Evolutionary conservation across 2,888 invertebrate genomes (phyloP).

Genomic region (Esperia sulphurella): DNA sequence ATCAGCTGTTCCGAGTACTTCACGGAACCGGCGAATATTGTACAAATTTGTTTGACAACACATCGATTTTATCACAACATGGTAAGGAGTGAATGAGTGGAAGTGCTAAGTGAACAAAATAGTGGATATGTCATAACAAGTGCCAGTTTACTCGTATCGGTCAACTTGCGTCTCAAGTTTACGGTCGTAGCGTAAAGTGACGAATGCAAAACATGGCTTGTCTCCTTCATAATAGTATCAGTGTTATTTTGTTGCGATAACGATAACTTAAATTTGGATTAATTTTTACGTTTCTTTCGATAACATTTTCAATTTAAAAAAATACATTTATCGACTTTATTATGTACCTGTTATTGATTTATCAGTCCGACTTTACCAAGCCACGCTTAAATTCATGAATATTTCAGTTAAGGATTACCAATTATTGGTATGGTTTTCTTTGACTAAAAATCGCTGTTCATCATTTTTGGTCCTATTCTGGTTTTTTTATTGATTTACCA

Average conservation of each 20-base stretch:
- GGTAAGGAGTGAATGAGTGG: slow-evolving; percentile 63
- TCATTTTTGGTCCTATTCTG: no score
- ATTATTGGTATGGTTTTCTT: no score
- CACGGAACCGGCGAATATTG: slow-evolving; percentile 28
- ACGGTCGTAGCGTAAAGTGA: slow-evolving; percentile 7
- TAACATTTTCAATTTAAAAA: no score
- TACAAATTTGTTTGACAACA: slow-evolving; percentile 44
- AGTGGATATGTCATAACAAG: slow-evolving; percentile 44
- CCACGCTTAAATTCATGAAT: no score
- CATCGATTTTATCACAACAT: slow-evolving; percentile 45
- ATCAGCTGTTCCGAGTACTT: slow-evolving; percentile 63
- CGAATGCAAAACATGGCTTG: not conserved
- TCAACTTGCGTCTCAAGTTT: slow-evolving; percentile 18
- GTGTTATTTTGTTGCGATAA: not conserved
- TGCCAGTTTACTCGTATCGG: slow-evolving; percentile 27
- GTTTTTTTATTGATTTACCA: no score
- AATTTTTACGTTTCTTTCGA: no score
- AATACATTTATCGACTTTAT: no score
- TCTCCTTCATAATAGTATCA: not conserved
- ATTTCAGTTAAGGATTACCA: no score
- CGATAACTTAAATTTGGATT: no score
- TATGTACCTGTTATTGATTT: no score
- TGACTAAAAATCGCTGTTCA: no score
- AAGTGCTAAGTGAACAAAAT: slow-evolving; percentile 39
- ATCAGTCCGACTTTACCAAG: no score